Evolutionary conservation across 2,113 vertebrate species (phyloP), one percentile per base, ranked within the genome.

Genomic region (Megaptera novaeangliae): DNA sequence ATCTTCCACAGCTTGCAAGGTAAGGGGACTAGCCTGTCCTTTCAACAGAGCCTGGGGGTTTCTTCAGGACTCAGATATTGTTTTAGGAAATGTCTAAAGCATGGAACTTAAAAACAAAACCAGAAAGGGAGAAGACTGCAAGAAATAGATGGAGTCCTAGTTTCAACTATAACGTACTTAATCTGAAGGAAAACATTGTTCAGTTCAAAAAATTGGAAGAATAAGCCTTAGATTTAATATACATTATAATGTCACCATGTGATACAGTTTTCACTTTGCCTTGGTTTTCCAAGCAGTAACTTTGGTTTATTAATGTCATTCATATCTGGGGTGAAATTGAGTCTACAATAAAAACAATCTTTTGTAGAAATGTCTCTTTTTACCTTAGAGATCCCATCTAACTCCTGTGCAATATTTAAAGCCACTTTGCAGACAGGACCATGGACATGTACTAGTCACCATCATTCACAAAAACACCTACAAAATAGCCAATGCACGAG

Each of bases 71-170:
- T 97, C 91, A 83, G 82, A 94, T 97, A 89, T 57, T 80, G 23
- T 95, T 98, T 98, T 87, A 97, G 94, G 82, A 98, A 94, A 88
- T 84, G 87, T 97, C 97, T 97, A 72, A 94, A 96, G 97, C 94
- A 80, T 49, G 97, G 89, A 75, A 97, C 96, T 97, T 96, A 69
- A 20, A 97, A 97, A 88, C 94, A 59, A 98, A 98, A 97, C 4
- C 36, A 92, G 36, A 94, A 91, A 96, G 86, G 82, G 88, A 78
- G 94, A 97, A 97, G 96, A 94, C 7, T 63, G 0, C 2, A 96
- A 98, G 95, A 93, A 97, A 96, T 39, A 98, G 94, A 93, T 95
- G 77, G 64, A 97, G 82, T 95, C 88, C 93, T 96, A 95, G 66
- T 86, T 97, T 85, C 97, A 94, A 95, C 85, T 91, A 41, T 68